Evolutionary conservation across 2,113 vertebrate genomes (phyloP).

Genomic region (Dryoscopus gambensis): DNA sequence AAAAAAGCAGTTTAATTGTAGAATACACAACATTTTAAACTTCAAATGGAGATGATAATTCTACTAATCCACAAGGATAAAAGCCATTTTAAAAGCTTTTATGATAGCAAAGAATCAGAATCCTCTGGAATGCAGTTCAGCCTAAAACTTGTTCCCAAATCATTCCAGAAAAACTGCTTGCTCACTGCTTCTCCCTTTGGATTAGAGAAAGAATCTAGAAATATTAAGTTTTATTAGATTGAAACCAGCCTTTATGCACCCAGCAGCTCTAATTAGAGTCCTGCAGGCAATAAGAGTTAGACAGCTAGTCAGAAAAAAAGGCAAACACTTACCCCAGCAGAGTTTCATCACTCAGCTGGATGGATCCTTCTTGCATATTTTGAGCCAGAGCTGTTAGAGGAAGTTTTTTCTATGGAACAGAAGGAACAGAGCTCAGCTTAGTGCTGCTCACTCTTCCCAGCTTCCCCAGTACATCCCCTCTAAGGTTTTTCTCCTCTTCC

Average conservation of each 20-base stretch:
- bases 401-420: conserved; percentile 87
- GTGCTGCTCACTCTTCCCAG: neutral
- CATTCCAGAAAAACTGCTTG: neutral
- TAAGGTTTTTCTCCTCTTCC: neutral
- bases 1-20: neutral
- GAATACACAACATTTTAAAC: neutral
- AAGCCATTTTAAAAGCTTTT: neutral
- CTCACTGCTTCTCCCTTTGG: neutral
- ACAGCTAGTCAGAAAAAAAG: neutral
- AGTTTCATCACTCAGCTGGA: conserved; percentile 89
- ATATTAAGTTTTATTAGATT: neutral
- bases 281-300: neutral
- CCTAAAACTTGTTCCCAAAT: neutral
- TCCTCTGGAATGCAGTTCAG: neutral
- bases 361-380: conserved; percentile 88
- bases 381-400: conserved; percentile 90
- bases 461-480: neutral
- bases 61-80: neutral
- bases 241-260: neutral
- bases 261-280: neutral
- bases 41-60: neutral
- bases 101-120: neutral
- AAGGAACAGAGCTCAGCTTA: neutral
- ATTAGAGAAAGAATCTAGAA: neutral
- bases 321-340: conserved; percentile 85